Conservation (phyloP, 1,140 invertebrate species). For the Aphidius gifuensis region DNA sequence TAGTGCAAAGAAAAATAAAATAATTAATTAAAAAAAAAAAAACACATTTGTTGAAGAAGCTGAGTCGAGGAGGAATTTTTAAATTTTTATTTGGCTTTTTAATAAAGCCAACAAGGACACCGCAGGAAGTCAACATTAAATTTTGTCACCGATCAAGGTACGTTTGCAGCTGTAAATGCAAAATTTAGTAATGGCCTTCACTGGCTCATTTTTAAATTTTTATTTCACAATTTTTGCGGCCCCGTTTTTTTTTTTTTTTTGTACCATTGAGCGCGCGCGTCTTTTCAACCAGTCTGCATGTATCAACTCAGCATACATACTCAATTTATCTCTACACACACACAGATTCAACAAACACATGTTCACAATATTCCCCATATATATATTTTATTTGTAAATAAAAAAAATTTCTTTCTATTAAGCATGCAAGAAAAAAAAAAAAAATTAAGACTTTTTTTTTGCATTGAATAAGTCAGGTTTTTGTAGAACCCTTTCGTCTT, state of each 20-base stretch:
- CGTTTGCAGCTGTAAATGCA: slow-evolving; percentile 18
- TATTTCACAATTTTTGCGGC: neutral
- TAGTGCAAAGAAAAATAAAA: neutral
- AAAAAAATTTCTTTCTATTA: too few relatives aligned
- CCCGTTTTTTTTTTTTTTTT: neutral
- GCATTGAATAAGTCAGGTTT: too few relatives aligned
- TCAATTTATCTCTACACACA: neutral
- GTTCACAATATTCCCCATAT: too few relatives aligned
- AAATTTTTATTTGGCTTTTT: slow-evolving; percentile 4
- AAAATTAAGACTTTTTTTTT: too few relatives aligned
- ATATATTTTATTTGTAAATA: too few relatives aligned
- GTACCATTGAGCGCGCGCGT: neutral
- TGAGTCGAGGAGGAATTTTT: slow-evolving; percentile 9
- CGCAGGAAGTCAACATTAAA: slow-evolving; percentile 24
- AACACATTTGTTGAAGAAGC: neutral
- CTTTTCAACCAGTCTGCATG: neutral
- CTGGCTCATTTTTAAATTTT: neutral
- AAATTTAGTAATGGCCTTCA: slow-evolving; percentile 10
- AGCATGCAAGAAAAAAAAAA: too few relatives aligned
- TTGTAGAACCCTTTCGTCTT: too few relatives aligned
- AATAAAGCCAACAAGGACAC: slow-evolving; percentile 26
- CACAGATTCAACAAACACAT: neutral
- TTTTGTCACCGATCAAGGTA: slow-evolving; percentile 27
- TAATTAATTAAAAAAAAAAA: neutral
- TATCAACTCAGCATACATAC: neutral